Conservation (phyloP, 2,113 vertebrate genomes). For the Mionectes macconnelli region DNA sequence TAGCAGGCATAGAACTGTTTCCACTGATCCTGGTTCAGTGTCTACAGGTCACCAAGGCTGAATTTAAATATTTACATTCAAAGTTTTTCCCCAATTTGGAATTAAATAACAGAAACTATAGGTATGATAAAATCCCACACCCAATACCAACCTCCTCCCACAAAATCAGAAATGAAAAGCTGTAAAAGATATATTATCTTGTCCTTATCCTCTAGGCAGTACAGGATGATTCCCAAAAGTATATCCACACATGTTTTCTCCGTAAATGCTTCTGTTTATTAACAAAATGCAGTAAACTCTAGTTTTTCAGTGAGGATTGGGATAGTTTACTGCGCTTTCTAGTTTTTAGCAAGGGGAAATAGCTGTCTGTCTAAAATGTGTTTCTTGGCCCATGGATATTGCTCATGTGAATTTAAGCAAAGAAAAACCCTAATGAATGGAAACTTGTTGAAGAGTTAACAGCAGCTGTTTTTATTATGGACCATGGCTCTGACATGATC, state of each 20-base stretch:
- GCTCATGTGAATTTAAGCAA: slow-evolving; percentile 31
- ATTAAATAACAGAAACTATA: not conserved
- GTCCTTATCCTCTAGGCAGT: not conserved
- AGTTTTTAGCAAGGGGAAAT: slow-evolving; percentile 25
- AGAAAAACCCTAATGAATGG: slow-evolving; percentile 53
- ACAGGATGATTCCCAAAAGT: not conserved
- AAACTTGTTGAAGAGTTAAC: slow-evolving; percentile 46
- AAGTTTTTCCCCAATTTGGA: not conserved
- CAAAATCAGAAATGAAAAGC: not conserved
- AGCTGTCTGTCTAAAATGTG: slow-evolving; percentile 41
- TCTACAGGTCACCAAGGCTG: not conserved
- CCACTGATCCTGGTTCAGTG: not conserved
- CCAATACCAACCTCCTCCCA: not conserved
- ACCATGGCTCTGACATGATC: slow-evolving; percentile 35
- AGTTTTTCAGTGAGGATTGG: not conserved
- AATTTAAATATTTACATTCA: not conserved
- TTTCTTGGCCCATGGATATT: slow-evolving; percentile 6
- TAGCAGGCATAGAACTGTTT: not conserved
- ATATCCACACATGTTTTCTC: slow-evolving; percentile 35
- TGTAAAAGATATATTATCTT: not conserved
- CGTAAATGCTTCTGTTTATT: slow-evolving; percentile 65
- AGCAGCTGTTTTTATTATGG: slow-evolving; percentile 47
- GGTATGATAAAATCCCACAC: not conserved
- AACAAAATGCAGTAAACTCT: slow-evolving; percentile 33
- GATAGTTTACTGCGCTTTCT: not conserved